These are phyloP conservation scores for Pachyrhynchus sulphureomaculatus DNA, from an alignment of 1,140 invertebrate genomes.

Conservation along the genomic window DNA sequence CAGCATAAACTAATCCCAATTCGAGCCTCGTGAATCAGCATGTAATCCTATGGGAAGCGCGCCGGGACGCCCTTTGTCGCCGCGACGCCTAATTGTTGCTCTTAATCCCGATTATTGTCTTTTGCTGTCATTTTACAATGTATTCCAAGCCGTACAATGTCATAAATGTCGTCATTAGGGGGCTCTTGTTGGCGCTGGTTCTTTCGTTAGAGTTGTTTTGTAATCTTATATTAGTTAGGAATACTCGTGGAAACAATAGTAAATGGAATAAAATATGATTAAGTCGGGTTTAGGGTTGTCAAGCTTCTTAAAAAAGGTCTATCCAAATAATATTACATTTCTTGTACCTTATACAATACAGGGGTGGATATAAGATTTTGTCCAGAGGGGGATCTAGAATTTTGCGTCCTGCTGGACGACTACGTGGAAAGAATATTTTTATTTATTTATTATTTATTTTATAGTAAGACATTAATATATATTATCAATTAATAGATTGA, in stretches of 20 bases:
- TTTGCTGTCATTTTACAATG: slow-evolving; percentile 47
- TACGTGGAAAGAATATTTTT: too few relatives aligned
- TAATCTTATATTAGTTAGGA: slow-evolving; percentile 28
- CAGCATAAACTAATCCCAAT: too few relatives aligned
- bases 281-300: background rate
- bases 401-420: too few relatives aligned
- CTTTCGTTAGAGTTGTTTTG: slow-evolving; percentile 16
- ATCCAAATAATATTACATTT: too few relatives aligned
- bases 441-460: too few relatives aligned
- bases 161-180: slow-evolving; percentile 44
- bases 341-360: too few relatives aligned
- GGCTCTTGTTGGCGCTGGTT: background rate
- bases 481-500: too few relatives aligned
- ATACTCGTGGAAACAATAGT: slow-evolving; percentile 14
- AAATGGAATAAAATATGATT: slow-evolving; percentile 2
- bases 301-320: too few relatives aligned
- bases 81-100: slow-evolving; percentile 49
- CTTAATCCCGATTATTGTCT: slow-evolving; percentile 53
- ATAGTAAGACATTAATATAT: too few relatives aligned
- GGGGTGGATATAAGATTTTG: too few relatives aligned
- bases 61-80: slow-evolving; percentile 33
- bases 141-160: slow-evolving; percentile 45
- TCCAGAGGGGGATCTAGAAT: too few relatives aligned
- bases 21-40: slow-evolving; percentile 49
- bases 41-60: slow-evolving; percentile 49